Percentiles rank a stretch among this genome's conserved stretches.
Conservation (phyloP, 30 jellyfish, hydroid and myxozoan genomes). For the Aurelia coerulea region DNA sequence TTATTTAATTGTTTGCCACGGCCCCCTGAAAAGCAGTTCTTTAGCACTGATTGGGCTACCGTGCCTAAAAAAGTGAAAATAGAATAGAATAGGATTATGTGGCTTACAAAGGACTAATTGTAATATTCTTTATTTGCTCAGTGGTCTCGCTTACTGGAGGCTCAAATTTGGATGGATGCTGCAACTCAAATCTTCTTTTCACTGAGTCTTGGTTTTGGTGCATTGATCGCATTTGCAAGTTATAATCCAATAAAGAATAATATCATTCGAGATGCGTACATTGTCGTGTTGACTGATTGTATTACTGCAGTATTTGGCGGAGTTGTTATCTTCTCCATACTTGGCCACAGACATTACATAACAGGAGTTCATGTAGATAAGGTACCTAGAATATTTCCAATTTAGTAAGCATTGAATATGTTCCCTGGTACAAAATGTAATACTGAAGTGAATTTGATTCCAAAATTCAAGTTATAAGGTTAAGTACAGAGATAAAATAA, state of each 20-base stretch:
- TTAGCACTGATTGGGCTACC: no score
- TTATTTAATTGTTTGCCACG: no score
- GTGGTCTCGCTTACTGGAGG: slow-evolving; percentile 63
- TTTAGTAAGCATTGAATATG: no score
- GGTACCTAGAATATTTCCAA: slow-evolving; percentile 19
- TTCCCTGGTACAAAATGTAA: no score
- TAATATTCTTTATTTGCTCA: not conserved
- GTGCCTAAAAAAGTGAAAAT: no score
- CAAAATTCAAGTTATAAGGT: no score
- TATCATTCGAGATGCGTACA: slow-evolving; percentile 85
- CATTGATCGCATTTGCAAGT: slow-evolving; percentile 89
- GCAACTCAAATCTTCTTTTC: slow-evolving; percentile 92
- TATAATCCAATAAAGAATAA: slow-evolving; percentile 88
- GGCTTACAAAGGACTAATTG: no score
- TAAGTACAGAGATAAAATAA: no score
- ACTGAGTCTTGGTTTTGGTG: slow-evolving; percentile 91
- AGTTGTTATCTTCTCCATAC: slow-evolving; percentile 81
- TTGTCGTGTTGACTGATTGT: slow-evolving; percentile 75
- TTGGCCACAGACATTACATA: slow-evolving; percentile 76
- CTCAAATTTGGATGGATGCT: slow-evolving; percentile 92
- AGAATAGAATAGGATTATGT: no score
- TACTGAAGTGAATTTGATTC: no score
- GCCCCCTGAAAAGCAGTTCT: no score
- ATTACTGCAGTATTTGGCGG: slow-evolving; percentile 86
- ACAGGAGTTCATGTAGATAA: slow-evolving; percentile 51